Evolutionary conservation across 2,888 invertebrate species (phyloP), one percentile per base, ranked within the genome.

Genomic region (Xestobium rufovillosum): DNA sequence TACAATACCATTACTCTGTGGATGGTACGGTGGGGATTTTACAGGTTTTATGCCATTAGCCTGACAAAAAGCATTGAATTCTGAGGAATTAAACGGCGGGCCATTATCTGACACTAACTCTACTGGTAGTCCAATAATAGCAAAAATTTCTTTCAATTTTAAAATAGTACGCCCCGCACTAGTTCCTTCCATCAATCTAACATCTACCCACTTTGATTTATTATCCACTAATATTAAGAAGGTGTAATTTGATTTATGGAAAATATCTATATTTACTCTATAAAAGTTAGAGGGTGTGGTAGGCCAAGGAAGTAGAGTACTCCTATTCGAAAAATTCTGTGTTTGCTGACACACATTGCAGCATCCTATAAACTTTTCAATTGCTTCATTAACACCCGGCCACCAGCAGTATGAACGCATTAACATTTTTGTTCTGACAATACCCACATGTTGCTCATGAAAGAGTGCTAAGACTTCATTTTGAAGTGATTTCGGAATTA

Each of bases 141-240:
- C 38, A 46, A 39, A 50, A 26, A 38, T 42, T 40, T 46, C 41
- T 41, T 39, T 41, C n/a, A 44, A 23, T 31, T 42, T 42, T 13
- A n/a, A 17, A 26, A 47, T 46, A 15, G 32, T 40, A 30, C 44
- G 39, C 19, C 10, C 16, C 0, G 44, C 47, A 31, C 29, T 43
- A 4, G 46, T 48, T n/a, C 41, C 44, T 8, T 35, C 17, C 46
- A 45, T 50, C 4, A 46, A 13, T 39, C 48, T 46, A 9, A 48
- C 44, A 14, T 51, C 48, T 16, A 49, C 17, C 48, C 47, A 49
- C 38, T 45, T 50, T 13, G 44, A 48, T 37, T 36, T 42, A 25
- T 39, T 26, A 36, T 50, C 47, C 10, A 47, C 37, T 2, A 44
- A 19, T 31, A 50, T 43, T 8, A 49, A 33, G 29, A 50, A 45